These are phyloP conservation scores for Drosophila simulans DNA, from an alignment of 1,140 invertebrate species.

Conservation along the genomic window DNA sequence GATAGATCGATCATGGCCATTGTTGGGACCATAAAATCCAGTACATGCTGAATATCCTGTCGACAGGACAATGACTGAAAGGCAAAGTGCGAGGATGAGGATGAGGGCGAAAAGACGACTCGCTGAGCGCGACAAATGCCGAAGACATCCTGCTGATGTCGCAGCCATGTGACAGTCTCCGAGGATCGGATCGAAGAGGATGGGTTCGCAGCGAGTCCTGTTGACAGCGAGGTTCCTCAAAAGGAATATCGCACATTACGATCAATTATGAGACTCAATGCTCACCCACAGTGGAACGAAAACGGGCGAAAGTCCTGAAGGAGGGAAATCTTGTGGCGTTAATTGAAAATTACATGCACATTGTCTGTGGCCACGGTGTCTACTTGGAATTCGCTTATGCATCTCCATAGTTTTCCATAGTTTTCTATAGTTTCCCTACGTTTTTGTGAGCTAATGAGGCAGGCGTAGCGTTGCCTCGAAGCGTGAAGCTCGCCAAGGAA, in stretches of 20 bases:
- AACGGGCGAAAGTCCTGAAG: conserved; percentile 40
- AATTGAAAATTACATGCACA: conserved; percentile 79
- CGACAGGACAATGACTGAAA: conserved; percentile 40
- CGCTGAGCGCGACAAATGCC: conserved; percentile 46
- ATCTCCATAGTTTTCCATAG: conserved; percentile 9
- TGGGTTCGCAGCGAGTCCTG: conserved; percentile 27
- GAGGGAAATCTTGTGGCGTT: conserved; percentile 72
- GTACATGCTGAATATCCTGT: conserved; percentile 25
- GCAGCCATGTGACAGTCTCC: conserved; percentile 36
- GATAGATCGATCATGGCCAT: conserved; percentile 55
- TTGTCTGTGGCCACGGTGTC: conserved; percentile 67
- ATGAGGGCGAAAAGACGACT: conserved; percentile 11
- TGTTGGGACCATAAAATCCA: conserved; percentile 45
- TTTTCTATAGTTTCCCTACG: conserved; percentile 7
- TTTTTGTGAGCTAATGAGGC: conserved; percentile 41
- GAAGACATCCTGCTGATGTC: conserved; percentile 30
- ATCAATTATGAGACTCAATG: conserved; percentile 82
- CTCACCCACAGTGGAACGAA: conserved; percentile 71
- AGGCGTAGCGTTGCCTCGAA: conserved; percentile 39
- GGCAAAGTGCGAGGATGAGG: conserved; percentile 34
- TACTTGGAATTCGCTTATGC: conserved; percentile 67
- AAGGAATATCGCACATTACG: conserved; percentile 75
- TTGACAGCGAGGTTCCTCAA: conserved; percentile 54
- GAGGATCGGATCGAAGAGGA: background rate
- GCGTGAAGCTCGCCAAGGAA: conserved; percentile 63